A percentile compares a stretch with the other conserved stretches of the same genome.
Conservation (phyloP, 2,797 vertebrate genomes). For the Micrastur ruficollis region DNA sequence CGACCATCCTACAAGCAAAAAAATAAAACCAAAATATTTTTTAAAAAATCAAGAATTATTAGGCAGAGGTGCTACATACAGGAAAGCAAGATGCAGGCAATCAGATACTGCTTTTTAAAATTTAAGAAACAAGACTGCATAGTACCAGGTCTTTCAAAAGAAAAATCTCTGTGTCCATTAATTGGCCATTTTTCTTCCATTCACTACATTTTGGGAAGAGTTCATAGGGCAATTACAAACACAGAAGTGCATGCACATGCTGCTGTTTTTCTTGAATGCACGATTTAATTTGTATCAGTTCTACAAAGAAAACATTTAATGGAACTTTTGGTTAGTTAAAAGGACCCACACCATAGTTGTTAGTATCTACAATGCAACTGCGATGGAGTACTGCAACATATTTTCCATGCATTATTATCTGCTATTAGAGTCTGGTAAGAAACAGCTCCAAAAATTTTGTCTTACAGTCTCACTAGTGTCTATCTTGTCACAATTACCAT, state of each 20-base stretch:
- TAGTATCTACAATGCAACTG: background rate
- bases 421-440: background rate
- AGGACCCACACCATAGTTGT: background rate
- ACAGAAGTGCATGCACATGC: background rate
- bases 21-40: background rate
- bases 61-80: background rate
- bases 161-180: background rate
- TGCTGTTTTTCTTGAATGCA: background rate
- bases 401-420: background rate
- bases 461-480: background rate
- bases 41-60: background rate
- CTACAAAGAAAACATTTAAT: conserved; percentile 5
- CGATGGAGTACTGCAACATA: background rate
- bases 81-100: background rate
- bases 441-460: background rate
- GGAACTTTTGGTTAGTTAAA: background rate
- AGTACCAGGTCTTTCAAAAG: background rate
- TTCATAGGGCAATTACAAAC: background rate
- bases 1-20: conserved; percentile 85
- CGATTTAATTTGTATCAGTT: background rate
- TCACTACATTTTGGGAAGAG: background rate
- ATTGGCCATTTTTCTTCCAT: background rate
- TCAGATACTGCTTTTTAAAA: background rate
- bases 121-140: background rate
- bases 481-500: background rate